Percentiles rank a stretch among this genome's conserved stretches.
Conservation (phyloP, 2,888 invertebrate species). For the Lathronympha strigana region DNA sequence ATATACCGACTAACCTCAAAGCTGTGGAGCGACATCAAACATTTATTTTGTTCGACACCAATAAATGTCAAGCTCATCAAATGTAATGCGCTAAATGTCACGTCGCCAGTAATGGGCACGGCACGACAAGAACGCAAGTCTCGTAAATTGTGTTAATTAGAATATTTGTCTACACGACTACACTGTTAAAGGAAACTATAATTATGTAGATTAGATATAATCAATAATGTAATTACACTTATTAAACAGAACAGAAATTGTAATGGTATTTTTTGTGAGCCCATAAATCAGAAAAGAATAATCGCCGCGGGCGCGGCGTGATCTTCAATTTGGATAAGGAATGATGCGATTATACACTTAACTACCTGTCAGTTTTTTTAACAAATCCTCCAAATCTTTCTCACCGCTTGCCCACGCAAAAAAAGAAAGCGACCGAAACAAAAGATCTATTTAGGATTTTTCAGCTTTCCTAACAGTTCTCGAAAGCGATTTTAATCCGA, state of each 20-base stretch:
- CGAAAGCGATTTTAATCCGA: conserved; percentile 35
- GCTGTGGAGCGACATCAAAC: conserved; percentile 22
- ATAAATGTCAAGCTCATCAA: conserved; percentile 39
- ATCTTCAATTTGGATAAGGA: conserved; percentile 40
- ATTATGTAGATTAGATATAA: conserved; percentile 42
- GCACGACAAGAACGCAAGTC: conserved; percentile 17
- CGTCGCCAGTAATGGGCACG: conserved; percentile 24
- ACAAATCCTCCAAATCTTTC: conserved; percentile 31
- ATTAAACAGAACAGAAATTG: conserved; percentile 42
- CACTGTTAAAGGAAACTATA: conserved; percentile 37
- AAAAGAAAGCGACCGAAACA: conserved; percentile 27
- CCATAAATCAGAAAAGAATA: conserved; percentile 36
- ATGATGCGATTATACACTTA: conserved; percentile 40
- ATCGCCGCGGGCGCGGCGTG: conserved; percentile 36
- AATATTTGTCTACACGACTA: conserved; percentile 35
- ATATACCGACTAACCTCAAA: conserved; percentile 20
- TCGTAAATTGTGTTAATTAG: conserved; percentile 39
- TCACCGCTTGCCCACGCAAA: conserved; percentile 13
- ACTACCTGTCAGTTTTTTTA: conserved; percentile 41
- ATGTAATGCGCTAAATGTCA: conserved; percentile 38
- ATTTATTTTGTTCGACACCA: conserved; percentile 13
- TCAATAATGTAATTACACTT: conserved; percentile 42
- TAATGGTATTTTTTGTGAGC: conserved; percentile 42
- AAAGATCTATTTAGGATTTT: conserved; percentile 30
- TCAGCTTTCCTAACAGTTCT: conserved; percentile 33